A percentile compares a stretch with the other conserved stretches of the same genome.
These are phyloP conservation scores for Loriculus beryllinus DNA, from an alignment of 2,797 vertebrate species.

Conservation along the genomic window DNA sequence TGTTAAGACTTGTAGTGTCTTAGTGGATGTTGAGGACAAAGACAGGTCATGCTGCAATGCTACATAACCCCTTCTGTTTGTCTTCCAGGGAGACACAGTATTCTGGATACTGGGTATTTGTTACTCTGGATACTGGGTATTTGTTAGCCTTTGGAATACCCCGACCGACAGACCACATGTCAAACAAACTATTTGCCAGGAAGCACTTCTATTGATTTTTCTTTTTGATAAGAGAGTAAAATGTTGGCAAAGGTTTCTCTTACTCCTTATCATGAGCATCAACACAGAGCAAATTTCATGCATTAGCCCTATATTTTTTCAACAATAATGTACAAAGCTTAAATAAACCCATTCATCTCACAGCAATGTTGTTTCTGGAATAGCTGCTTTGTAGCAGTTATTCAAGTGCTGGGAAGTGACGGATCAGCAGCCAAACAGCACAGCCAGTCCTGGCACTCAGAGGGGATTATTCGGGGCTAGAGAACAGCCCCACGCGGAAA, in stretches of 20 bases:
- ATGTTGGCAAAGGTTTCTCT: constrained; percentile 45
- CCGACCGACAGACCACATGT: not conserved
- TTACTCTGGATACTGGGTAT: not conserved
- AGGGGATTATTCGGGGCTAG: not conserved
- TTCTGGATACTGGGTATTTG: not conserved
- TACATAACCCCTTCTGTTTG: not conserved
- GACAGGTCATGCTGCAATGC: fast-evolving
- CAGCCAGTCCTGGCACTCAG: not conserved
- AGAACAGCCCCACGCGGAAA: not conserved
- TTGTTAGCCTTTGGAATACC: not conserved
- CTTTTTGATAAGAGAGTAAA: constrained; percentile 40
- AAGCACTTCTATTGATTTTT: constrained; percentile 49
- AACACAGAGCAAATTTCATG: not conserved
- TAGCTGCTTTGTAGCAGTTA: not conserved
- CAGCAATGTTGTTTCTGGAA: not conserved
- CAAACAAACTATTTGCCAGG: constrained; percentile 36
- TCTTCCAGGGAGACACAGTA: not conserved
- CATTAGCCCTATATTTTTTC: not conserved
- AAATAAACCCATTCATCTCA: not conserved
- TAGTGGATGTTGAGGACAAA: not conserved
- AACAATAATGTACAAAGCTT: not conserved
- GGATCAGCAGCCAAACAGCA: constrained; percentile 23
- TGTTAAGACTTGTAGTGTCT: not conserved
- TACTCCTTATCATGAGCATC: not conserved
- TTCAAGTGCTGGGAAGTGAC: not conserved